Base-by-base conservation (phyloP, 2,113 vertebrate genomes). In the Coturnix japonica region DNA sequence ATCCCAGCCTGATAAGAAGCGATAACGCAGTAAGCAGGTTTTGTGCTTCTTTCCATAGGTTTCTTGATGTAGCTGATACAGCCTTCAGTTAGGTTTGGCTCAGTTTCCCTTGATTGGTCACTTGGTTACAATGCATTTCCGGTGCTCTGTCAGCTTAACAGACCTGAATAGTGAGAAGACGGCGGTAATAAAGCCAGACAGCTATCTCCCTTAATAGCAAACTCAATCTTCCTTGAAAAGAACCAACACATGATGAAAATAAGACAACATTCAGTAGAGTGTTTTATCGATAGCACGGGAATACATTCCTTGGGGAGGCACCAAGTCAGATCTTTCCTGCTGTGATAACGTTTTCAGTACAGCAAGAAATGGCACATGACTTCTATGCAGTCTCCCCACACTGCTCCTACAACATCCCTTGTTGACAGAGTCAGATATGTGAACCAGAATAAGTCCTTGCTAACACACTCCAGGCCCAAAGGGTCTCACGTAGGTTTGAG, bases 371-470 rank as follows among this genome's bases (percentile, higher is more conserved):
- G 39, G 21, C 61, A 31, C 57, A 74, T 41, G 43, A 74, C 75
- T 39, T 80, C 85, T 83, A 59, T 83, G 81, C 80, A 93, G 51
- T 90, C 60, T 54, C 46, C 54, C n/a, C 22, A 16, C 56, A 19
- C 57, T 85, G 47, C 61, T 91, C 87, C 87, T 87, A 47, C 94
- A 94, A 71, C 43, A 80, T 60, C 71, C 30, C 91, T 81, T 77
- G 28, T 60, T 77, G 78, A 74, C n/a, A 71, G n/a, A 43, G 71
- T 31, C 28, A 91, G 64, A 18, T 64, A 85, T 1, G 8, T 74
- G 69, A 93, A 89, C 33, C 56, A 91, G 70, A 89, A 31, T 56
- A 73, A 61, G 59, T 47, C 47, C 33, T 85, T 80, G 64, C 20
- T 89, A 66, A 91, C 91, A 77, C 37, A 37, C 61, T 82, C 9